A percentile compares a stretch with the other conserved stretches of the same genome.
Conservation (phyloP, 2,888 invertebrate species). For the Netelia fuscicornis region DNA sequence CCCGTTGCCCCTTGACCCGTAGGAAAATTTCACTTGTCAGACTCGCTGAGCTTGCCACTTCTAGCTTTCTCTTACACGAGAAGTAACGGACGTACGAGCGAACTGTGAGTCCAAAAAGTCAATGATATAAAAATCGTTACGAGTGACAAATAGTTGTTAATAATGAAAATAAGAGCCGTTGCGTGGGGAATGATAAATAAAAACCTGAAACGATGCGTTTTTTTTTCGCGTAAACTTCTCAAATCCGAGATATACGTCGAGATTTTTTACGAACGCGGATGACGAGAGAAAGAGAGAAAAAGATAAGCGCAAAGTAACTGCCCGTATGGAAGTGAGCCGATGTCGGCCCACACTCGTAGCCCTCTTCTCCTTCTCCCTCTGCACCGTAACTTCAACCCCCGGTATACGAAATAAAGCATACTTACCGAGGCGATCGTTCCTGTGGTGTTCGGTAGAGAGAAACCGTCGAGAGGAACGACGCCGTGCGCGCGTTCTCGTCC, state of each 20-base stretch:
- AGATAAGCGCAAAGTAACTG: conserved; percentile 34
- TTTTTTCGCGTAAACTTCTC: conserved; percentile 36
- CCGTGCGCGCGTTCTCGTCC: background rate
- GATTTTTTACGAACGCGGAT: background rate
- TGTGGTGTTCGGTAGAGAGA: conserved; percentile 21
- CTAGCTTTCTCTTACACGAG: conserved; percentile 38
- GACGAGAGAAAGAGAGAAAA: background rate
- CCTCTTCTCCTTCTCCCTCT: background rate
- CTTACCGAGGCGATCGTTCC: conserved; percentile 62
- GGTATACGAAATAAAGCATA: conserved; percentile 59
- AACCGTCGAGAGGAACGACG: conserved; percentile 47
- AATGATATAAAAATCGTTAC: no score
- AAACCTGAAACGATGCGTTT: no score
- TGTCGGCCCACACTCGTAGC: conserved; percentile 1
- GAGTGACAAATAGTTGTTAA: no score
- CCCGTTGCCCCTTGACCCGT: conserved; percentile 49
- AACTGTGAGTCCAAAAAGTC: background rate
- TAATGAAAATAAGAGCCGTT: no score
- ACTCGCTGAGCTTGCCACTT: background rate
- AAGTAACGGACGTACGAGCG: background rate
- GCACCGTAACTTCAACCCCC: background rate
- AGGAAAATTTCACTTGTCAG: conserved; percentile 37
- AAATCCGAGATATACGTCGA: conserved; percentile 7
- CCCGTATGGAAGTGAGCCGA: conserved; percentile 20
- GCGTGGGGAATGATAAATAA: no score